A percentile compares a stretch with the other conserved stretches of the same genome.
These are phyloP conservation scores for Burhinus bistriatus DNA, from an alignment of 2,113 vertebrate species.

Conservation along the genomic window DNA sequence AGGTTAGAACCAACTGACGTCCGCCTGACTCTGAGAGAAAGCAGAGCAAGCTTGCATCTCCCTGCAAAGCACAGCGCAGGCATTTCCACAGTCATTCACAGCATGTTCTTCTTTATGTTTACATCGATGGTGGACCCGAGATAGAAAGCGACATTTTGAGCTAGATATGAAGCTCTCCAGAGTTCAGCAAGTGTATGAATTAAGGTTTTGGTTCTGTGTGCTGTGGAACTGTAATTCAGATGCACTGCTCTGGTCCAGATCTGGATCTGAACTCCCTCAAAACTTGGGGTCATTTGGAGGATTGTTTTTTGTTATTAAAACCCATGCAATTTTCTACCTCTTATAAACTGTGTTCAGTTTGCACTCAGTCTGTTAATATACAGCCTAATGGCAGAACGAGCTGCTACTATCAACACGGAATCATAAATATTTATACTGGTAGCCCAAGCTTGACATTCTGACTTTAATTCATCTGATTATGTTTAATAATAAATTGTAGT, in stretches of 20 bases:
- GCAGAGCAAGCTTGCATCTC: neutral
- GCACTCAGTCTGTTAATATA: neutral
- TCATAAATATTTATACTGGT: neutral
- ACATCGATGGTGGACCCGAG: neutral
- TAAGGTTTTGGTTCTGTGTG: neutral
- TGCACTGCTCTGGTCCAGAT: neutral
- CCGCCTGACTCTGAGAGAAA: neutral
- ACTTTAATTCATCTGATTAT: conserved; percentile 2
- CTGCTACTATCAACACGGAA: neutral
- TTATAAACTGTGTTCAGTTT: neutral
- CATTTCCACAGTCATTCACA: neutral
- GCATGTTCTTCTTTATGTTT: neutral
- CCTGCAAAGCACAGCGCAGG: neutral
- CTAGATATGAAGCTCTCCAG: neutral
- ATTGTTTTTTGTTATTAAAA: neutral
- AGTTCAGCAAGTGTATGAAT: neutral
- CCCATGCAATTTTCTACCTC: neutral
- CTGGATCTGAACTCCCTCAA: neutral
- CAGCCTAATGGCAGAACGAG: neutral
- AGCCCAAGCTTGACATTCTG: neutral
- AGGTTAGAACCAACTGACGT: neutral
- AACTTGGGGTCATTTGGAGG: neutral
- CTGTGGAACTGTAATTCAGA: neutral
- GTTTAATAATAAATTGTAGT: neutral
- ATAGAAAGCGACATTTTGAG: neutral